Percentiles rank a stretch among this genome's conserved stretches.
Conservation (phyloP, 2,797 vertebrate genomes). For the Octomys mimax region DNA sequence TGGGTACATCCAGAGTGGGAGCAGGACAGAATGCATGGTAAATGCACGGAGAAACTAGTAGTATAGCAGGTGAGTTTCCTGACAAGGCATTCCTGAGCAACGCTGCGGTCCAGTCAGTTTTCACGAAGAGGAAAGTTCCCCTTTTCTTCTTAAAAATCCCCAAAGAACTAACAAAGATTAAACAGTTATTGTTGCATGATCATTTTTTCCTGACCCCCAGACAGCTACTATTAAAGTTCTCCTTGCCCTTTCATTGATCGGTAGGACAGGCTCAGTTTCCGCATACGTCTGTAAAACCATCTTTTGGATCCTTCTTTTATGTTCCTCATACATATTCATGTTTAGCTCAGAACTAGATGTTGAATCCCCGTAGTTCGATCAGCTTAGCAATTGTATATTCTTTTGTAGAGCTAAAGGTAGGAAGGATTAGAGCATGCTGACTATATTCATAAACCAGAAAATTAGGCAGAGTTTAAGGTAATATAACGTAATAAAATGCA, state of each 20-base stretch:
- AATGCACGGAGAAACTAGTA: neutral
- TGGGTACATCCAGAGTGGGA: neutral
- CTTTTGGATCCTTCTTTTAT: constrained; percentile 23
- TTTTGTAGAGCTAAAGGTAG: neutral
- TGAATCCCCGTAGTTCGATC: constrained; percentile 16
- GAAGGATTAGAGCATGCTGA: neutral
- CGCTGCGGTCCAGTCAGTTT: neutral
- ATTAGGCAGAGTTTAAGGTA: neutral
- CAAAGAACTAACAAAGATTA: neutral
- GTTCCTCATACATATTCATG: constrained; percentile 54
- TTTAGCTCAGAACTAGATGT: constrained; percentile 39
- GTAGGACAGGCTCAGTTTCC: constrained; percentile 40
- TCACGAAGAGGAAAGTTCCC: neutral
- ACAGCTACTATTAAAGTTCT: constrained; percentile 34
- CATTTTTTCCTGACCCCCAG: neutral
- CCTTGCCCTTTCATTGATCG: constrained; percentile 18
- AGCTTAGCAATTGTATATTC: constrained; percentile 8
- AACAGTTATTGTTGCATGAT: neutral
- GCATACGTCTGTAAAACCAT: constrained; percentile 18
- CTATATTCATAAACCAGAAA: constrained; percentile 9
- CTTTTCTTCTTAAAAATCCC: neutral
- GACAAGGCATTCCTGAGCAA: neutral
- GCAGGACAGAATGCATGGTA: neutral
- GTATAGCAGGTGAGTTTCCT: neutral
- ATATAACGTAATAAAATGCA: constrained; percentile 14